These are phyloP conservation scores for Cyphomyrmex costatus DNA, from an alignment of 1,140 invertebrate genomes.

Conservation along the genomic window DNA sequence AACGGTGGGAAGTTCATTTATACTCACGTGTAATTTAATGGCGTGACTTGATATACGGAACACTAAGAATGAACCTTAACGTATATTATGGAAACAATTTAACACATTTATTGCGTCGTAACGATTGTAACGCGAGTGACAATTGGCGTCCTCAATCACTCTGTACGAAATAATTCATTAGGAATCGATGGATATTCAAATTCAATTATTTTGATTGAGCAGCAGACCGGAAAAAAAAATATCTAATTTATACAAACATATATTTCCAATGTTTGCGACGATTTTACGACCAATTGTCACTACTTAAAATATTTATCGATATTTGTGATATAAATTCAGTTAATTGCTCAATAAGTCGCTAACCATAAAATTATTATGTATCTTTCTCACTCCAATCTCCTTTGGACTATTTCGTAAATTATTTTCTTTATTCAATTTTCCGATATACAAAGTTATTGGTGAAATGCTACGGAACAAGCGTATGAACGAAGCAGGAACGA, in stretches of 20 bases:
- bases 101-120: slow-evolving; percentile 63
- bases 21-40: slow-evolving; percentile 60
- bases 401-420: slow-evolving; percentile 1
- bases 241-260: not conserved
- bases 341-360: not conserved
- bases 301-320: not conserved
- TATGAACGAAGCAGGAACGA: slow-evolving; percentile 22
- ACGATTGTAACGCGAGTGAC: slow-evolving; percentile 19
- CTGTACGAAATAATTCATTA: slow-evolving; percentile 73
- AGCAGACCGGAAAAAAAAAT: not conserved
- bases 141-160: not conserved
- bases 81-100: slow-evolving; percentile 60
- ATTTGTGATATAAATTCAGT: slow-evolving; percentile 3
- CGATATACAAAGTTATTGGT: slow-evolving; percentile 24
- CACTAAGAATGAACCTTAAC: slow-evolving; percentile 2
- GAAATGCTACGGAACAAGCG: not conserved
- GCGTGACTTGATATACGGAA: slow-evolving; percentile 8
- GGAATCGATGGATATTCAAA: slow-evolving; percentile 74
- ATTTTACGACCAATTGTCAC: not conserved
- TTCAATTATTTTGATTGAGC: slow-evolving; percentile 48
- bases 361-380: not conserved
- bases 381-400: not conserved
- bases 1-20: slow-evolving; percentile 23
- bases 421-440: slow-evolving; percentile 3
- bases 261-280: not conserved